Conservation (phyloP, 2,113 vertebrate genomes). For the Mustelus asterias region DNA sequence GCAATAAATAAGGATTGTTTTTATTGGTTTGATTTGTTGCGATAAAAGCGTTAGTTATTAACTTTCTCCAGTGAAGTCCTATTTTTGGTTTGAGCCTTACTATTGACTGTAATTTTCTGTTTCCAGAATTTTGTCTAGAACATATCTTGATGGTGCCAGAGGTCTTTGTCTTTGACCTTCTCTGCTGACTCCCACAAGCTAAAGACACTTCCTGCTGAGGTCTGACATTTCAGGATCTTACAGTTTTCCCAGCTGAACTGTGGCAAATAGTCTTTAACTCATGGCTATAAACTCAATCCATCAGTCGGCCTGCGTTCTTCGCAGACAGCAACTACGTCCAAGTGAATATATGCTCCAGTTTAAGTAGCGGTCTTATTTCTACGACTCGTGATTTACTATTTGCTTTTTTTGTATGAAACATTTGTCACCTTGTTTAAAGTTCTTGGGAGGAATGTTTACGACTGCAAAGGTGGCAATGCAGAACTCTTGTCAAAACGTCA, state of each 20-base stretch:
- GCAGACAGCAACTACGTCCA: not conserved
- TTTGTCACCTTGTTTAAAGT: constrained; percentile 14
- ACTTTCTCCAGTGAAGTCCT: not conserved
- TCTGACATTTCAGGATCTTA: not conserved
- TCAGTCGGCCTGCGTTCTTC: not conserved
- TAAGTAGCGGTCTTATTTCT: constrained; percentile 24
- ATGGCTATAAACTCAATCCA: too few relatives aligned
- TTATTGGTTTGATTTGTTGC: not conserved
- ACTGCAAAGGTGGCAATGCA: not conserved
- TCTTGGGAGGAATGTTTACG: not conserved
- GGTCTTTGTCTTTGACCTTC: not conserved
- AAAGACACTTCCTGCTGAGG: not conserved
- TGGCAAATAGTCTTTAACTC: not conserved
- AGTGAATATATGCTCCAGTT: constrained; percentile 16
- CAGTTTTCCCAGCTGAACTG: not conserved
- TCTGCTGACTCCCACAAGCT: constrained; percentile 14
- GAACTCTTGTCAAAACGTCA: constrained; percentile 10
- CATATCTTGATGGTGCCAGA: not conserved
- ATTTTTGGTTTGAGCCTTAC: not conserved
- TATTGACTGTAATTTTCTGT: constrained; percentile 10
- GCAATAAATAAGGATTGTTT: not conserved
- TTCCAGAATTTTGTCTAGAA: constrained; percentile 12
- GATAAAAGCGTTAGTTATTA: not conserved
- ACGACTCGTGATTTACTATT: constrained; percentile 13
- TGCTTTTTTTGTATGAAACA: constrained; percentile 11